Evolutionary conservation across 2,888 invertebrate genomes (phyloP).

Genomic region (Meloe dianella): DNA sequence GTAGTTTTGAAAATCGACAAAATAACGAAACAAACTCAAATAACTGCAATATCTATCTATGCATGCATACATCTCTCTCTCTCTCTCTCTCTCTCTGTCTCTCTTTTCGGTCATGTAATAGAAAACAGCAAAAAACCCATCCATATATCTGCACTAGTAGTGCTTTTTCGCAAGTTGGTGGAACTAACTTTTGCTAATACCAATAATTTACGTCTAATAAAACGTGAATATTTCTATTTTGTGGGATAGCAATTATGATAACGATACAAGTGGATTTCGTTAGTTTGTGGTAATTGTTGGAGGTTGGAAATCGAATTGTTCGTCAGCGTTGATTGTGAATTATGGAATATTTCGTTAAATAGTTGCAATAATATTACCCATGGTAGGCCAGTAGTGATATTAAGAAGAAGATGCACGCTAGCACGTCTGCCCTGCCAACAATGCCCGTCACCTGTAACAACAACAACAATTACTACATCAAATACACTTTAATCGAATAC

Average conservation of each 20-base stretch:
- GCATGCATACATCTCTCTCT: not conserved
- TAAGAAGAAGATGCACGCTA: conserved; percentile 83
- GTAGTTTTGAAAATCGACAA: not conserved
- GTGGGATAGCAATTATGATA: not conserved
- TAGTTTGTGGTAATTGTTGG: not conserved
- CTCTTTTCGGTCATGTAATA: not conserved
- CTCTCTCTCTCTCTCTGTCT: not conserved
- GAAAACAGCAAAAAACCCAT: not conserved
- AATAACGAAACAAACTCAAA: not conserved
- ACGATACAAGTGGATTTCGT: no score
- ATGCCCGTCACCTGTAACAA: conserved; percentile 79
- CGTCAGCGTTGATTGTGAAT: not conserved
- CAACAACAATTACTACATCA: conserved; percentile 22
- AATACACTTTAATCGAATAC: conserved; percentile 1
- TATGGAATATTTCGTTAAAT: conserved; percentile 15
- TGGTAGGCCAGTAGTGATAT: conserved; percentile 80
- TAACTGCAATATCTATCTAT: not conserved
- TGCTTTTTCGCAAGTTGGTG: not conserved
- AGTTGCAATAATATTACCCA: conserved; percentile 64
- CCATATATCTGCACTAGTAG: not conserved
- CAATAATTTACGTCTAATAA: not conserved
- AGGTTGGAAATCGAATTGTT: no score
- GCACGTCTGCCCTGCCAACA: conserved; percentile 86
- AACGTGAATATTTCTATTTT: not conserved
- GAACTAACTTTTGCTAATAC: not conserved